These are phyloP conservation scores for Eristalis arbustorum DNA, from an alignment of 2,888 invertebrate species.

Conservation along the genomic window DNA sequence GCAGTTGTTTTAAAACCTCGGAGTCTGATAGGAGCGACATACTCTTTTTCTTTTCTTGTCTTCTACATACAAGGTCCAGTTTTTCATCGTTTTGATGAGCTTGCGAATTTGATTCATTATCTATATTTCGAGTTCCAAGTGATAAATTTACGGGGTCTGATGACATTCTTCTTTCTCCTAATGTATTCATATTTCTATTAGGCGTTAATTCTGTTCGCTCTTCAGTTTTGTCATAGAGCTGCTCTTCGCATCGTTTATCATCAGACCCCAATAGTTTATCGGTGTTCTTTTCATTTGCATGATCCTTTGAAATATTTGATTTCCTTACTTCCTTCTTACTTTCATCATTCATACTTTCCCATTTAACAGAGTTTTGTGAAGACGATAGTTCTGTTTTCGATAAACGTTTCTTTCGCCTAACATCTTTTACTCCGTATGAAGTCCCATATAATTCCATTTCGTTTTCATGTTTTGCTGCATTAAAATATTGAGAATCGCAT, in stretches of 20 bases:
- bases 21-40: conserved; percentile 86
- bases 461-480: conserved; percentile 78
- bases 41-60: conserved; percentile 82
- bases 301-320: conserved; percentile 39
- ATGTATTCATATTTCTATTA: conserved; percentile 56
- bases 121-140: conserved; percentile 82
- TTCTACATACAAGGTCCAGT: conserved; percentile 74
- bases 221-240: conserved; percentile 43
- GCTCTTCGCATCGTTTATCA: conserved; percentile 51
- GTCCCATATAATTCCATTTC: conserved; percentile 62
- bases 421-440: conserved; percentile 49
- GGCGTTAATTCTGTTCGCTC: conserved; percentile 41
- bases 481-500: conserved; percentile 80
- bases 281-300: conserved; percentile 24
- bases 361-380: conserved; percentile 51
- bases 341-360: conserved; percentile 61
- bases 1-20: conserved; percentile 82
- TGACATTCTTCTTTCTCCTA: conserved; percentile 82
- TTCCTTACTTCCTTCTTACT: conserved; percentile 55
- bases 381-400: conserved; percentile 53
- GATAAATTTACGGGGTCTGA: conserved; percentile 92
- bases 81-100: conserved; percentile 76
- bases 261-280: conserved; percentile 41
- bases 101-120: conserved; percentile 76
- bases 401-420: conserved; percentile 62